Evolutionary conservation across 2,797 vertebrate genomes (phyloP).

Genomic region (Rhodeus uyekii): DNA sequence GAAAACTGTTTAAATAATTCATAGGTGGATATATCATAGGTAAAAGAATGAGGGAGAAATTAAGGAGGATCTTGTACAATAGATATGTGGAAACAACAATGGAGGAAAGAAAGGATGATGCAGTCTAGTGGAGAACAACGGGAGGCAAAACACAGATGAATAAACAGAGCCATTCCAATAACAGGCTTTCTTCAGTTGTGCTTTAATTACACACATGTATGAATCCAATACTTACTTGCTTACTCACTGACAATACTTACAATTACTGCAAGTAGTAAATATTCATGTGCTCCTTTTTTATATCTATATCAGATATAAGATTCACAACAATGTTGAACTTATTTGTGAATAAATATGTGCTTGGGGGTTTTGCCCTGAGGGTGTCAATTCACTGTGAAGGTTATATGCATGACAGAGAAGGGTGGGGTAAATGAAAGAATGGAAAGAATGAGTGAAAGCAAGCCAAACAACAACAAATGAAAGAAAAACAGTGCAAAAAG

Average conservation of each 20-base stretch:
- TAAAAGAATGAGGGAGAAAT: conserved; percentile 8
- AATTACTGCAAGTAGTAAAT: neutral
- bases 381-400: conserved; percentile 6
- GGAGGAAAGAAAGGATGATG: conserved; percentile 2
- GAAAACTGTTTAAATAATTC: conserved; percentile 5
- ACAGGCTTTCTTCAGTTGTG: conserved; percentile 19
- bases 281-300: neutral
- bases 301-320: neutral
- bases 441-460: conserved; percentile 34
- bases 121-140: neutral
- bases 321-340: neutral
- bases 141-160: conserved; percentile 2
- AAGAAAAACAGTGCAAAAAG: conserved; percentile 9
- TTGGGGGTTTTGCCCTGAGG: neutral
- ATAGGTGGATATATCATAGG: neutral
- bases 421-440: conserved; percentile 20
- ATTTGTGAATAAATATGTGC: neutral
- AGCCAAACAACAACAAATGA: conserved; percentile 9
- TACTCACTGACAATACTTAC: neutral
- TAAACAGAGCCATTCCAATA: conserved; percentile 25
- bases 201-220: conserved; percentile 1
- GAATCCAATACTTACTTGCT: neutral
- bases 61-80: neutral
- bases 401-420: conserved; percentile 26
- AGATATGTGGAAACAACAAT: neutral